Evolutionary conservation across 2,888 invertebrate genomes (phyloP), one percentile per base, ranked within the genome.

Genomic region (Mylabris sibirica): DNA sequence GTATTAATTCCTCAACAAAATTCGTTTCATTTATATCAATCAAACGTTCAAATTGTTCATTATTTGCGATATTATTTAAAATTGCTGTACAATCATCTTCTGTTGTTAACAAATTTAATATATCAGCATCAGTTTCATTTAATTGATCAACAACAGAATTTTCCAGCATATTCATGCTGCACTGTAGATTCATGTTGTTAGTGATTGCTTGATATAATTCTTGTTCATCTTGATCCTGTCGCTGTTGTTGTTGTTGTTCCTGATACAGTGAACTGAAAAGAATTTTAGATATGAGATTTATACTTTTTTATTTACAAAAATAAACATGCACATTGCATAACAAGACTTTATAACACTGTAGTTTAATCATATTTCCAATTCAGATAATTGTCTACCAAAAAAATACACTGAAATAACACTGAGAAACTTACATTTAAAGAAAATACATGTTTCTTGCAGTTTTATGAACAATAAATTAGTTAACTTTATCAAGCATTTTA

Each of bases 41-140:
- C n/a, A 83, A 67, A 59, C 77, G 75, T 64, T 82, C 81, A 66
- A 82, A 83, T 60, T 84, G 82, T 70, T 83, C 83, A 65, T 79
- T 82, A 20, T 79, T 80, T 8, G 84, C 82, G 30, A 84, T 84
- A 67, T 84, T 83, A 66, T 83, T 80, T 41, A 84, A 72, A 41
- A 84, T 81, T 17, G 80, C 82, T 0, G 81, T 78, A 66, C 84
- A 84, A 65, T 83, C 83, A 59, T 82, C 83, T 77, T 83, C 84
- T 1, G 79, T 78, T 5, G 82, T 80, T 62, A 84, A 68, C 24
- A 84, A 76, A 72, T 83, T 82, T 24, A 84, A 74, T 9, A 84
- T 72, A 63, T 84, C 84, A 2, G 79, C 71, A 67, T 84, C 84
- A 0, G 83, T 77, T 59, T 82, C 82, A 73, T 81, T 83, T 44